A percentile compares a stretch with the other conserved stretches of the same genome.
These are phyloP conservation scores for Grus americana DNA, from an alignment of 2,113 vertebrate species.

Conservation along the genomic window DNA sequence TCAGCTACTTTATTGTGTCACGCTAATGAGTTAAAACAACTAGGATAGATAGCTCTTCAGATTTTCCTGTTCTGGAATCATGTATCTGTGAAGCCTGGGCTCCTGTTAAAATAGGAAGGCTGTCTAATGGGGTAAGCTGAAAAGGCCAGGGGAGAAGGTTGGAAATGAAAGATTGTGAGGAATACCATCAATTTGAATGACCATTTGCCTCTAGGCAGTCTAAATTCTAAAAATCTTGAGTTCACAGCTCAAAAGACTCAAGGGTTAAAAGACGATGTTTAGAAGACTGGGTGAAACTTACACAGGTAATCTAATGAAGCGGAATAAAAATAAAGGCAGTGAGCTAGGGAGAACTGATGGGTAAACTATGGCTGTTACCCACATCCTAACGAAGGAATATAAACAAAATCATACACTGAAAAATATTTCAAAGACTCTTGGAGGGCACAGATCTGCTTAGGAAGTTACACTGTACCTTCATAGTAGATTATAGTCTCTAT, in stretches of 20 bases:
- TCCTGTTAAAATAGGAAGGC: not conserved
- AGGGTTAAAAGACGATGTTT: not conserved
- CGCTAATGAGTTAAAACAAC: not conserved
- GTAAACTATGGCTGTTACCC: not conserved
- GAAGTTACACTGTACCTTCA: not conserved
- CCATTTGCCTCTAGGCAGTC: not conserved
- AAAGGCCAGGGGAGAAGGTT: rapidly evolving
- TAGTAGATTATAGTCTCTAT: not conserved
- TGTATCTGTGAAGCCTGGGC: not conserved
- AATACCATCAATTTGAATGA: not conserved
- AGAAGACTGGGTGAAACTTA: not conserved
- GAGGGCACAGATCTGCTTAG: not conserved
- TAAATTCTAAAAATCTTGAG: not conserved
- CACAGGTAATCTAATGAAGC: not conserved
- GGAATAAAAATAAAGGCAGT: not conserved
- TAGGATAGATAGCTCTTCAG: not conserved
- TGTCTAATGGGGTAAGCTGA: not conserved
- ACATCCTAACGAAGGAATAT: not conserved
- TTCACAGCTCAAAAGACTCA: not conserved
- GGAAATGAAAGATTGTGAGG: not conserved
- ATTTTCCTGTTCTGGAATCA: not conserved
- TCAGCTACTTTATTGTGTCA: not conserved
- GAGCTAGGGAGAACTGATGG: not conserved
- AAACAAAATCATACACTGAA: not conserved
- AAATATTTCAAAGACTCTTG: not conserved